Evolutionary conservation across 35 echinoderm and acorn worm species (phyloP).

Genomic region (Patiria miniata): DNA sequence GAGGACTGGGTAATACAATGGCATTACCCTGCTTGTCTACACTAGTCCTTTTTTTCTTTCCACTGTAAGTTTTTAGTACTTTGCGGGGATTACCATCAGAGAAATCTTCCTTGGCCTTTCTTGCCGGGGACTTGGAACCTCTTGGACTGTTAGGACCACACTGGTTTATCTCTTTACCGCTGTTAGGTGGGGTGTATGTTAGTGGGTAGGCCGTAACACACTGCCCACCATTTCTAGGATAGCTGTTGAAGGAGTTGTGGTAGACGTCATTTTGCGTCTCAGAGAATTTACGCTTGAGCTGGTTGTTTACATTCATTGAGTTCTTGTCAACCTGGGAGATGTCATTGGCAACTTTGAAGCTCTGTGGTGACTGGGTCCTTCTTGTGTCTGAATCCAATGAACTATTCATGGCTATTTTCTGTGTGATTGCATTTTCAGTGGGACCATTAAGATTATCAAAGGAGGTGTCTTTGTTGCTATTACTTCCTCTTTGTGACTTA

Average conservation of each 20-base stretch:
- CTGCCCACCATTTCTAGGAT: slow-evolving; percentile 4
- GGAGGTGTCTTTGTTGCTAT: neutral
- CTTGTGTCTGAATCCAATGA: neutral
- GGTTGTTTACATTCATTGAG: neutral
- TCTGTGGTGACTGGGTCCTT: neutral
- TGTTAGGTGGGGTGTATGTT: neutral
- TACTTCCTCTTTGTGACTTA: neutral
- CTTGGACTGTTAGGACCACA: slow-evolving; percentile 30
- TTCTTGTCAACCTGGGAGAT: neutral
- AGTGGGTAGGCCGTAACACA: neutral
- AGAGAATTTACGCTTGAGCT: slow-evolving; percentile 13
- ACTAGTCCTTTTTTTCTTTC: neutral
- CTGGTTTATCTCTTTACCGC: neutral
- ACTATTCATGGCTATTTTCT: neutral
- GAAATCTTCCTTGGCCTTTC: slow-evolving; percentile 2
- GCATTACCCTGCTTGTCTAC: slow-evolving; percentile 9
- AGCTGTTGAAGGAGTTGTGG: neutral
- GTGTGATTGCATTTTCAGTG: neutral
- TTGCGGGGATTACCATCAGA: neutral
- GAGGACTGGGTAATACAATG: neutral
- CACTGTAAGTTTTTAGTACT: slow-evolving; percentile 7
- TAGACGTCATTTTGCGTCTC: neutral
- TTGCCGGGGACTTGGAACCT: slow-evolving; percentile 2
- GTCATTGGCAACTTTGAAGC: neutral
- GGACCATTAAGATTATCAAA: neutral